Evolutionary conservation across 1,140 invertebrate species (phyloP), one percentile per base, ranked within the genome.

Genomic region (Ips nitidus): DNA sequence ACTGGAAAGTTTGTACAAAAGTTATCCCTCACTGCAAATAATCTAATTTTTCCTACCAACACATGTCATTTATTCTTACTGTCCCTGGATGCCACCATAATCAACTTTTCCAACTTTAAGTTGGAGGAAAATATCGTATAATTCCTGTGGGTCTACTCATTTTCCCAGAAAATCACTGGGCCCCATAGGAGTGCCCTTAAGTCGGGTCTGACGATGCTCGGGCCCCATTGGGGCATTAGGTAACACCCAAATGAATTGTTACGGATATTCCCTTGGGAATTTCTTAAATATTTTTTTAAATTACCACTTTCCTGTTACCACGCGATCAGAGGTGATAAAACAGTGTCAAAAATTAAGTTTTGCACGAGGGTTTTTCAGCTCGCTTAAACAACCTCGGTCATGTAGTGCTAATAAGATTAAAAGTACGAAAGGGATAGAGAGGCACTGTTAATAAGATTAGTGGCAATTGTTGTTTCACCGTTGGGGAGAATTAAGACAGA

Each of bases 251-350:
- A 74, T 73, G 77, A 76, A 74, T 76, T 75, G 75, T 77, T 77
- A 72, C 66, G 1, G 74, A 75, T 78, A 79, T 76, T 80, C 79
- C 79, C 79, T 57, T 66, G 79, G 79, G 79, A 80, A 80, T 80
- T 79, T 61, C 6, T 55, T 45, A 62, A 53, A 63, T 69, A 69
- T 69, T 69, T 69, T 69, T 69, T 69, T 69, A 69, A 69, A 63
- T 22, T 22, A 22, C 22, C 22, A 22, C 22, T 22, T 22, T 0
- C 22, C 0, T 22, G 22, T 22, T 22, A 22, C 22, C 22, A 22
- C 22, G 22, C 22, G 22, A 22, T 22, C 22, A 22, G 22, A 22
- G 22, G 22, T 22, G 22, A 22, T 22, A 22, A 22, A 22, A 22
- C 22, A 22, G 22, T 22, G 22, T 22, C 22, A 22, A 22, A 22